Conservation (phyloP, 2,113 vertebrate species). For the Platichthys flesus region DNA sequence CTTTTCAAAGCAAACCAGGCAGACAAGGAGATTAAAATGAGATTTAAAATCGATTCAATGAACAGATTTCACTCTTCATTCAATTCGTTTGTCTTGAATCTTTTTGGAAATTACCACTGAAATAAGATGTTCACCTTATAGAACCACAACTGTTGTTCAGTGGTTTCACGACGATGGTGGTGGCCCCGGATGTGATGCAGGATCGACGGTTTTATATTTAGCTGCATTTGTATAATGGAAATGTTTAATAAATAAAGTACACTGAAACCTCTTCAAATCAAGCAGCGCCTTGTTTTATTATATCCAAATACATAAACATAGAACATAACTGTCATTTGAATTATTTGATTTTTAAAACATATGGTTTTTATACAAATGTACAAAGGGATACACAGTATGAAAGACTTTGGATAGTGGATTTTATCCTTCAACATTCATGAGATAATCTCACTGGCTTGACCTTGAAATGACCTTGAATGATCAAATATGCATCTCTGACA, state of each 20-base stretch:
- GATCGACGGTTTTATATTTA: no score
- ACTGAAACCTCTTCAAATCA: conserved; percentile 37
- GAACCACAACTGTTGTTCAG: no score
- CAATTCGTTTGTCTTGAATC: no score
- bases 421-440: conserved; percentile 22
- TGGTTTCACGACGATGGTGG: no score
- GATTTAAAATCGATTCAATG: no score
- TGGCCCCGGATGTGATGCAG: no score
- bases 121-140: no score
- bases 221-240: no score
- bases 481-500: conserved; percentile 23
- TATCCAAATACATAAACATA: conserved; percentile 17
- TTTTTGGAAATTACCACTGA: no score
- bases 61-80: no score
- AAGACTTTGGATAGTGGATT: conserved; percentile 34
- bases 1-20: no score
- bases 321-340: conserved; percentile 18
- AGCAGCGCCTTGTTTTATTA: conserved; percentile 18
- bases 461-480: conserved; percentile 8
- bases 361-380: conserved; percentile 66
- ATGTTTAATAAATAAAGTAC: conserved; percentile 36
- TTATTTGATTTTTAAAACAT: conserved; percentile 17
- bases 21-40: no score
- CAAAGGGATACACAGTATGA: conserved; percentile 52
- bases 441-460: conserved; percentile 18